Evolutionary conservation across 2,888 invertebrate genomes (phyloP).

Genomic region (Deroplatys truncata): DNA sequence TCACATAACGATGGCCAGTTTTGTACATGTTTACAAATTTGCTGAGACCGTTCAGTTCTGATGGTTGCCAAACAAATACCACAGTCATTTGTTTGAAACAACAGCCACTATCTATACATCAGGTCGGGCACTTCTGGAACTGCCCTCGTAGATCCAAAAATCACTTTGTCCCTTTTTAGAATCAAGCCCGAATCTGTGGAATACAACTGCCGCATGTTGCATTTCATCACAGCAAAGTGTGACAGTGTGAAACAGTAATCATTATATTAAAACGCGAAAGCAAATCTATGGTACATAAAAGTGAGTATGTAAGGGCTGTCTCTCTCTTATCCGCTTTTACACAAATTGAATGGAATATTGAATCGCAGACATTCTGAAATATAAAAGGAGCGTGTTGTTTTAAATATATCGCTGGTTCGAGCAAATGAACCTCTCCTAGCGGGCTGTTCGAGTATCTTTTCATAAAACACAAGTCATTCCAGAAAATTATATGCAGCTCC

Average conservation of each 20-base stretch:
- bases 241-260: background rate
- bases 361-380: background rate
- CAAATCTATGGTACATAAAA: background rate
- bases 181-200: too few relatives aligned
- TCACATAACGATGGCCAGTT: too few relatives aligned
- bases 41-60: too few relatives aligned
- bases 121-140: too few relatives aligned
- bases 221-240: background rate
- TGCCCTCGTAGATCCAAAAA: too few relatives aligned
- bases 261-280: background rate
- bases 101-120: too few relatives aligned
- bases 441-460: background rate
- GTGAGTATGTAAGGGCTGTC: background rate
- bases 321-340: background rate
- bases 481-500: background rate
- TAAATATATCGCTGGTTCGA: background rate
- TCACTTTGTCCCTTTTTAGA: too few relatives aligned
- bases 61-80: too few relatives aligned
- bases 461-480: conserved; percentile 7
- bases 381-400: background rate
- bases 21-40: too few relatives aligned
- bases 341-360: background rate
- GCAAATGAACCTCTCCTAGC: background rate
- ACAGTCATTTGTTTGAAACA: too few relatives aligned
- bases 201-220: background rate